phyloP scores from a whole-genome alignment of 1,140 invertebrate genomes.

The Melitaea cinxia region DNA sequence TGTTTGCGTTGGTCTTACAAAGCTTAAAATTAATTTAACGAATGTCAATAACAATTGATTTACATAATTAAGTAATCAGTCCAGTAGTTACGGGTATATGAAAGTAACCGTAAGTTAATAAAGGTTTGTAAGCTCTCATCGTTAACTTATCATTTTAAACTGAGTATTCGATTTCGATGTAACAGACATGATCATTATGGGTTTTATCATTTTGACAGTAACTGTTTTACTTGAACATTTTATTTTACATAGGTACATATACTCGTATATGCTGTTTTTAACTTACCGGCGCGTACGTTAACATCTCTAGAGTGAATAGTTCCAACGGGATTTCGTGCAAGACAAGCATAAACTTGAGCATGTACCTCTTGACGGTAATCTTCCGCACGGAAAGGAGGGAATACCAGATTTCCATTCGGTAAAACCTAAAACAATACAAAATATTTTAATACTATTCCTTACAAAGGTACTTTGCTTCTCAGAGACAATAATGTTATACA shows the following conservation, averaged over 20 bases:
- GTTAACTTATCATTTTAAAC: too few species aligned
- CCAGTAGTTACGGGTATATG: background rate
- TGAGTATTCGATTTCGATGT: background rate
- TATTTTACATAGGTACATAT: background rate
- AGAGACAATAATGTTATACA: too few species aligned
- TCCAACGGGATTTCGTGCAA: conserved; percentile 93
- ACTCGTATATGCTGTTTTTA: background rate
- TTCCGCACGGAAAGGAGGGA: conserved; percentile 95
- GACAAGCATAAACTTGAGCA: conserved; percentile 95
- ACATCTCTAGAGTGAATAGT: conserved; percentile 95
- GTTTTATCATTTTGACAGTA: background rate
- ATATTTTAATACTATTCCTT: background rate
- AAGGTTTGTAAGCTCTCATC: too few species aligned
- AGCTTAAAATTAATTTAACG: background rate
- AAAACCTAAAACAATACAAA: conserved; percentile 84
- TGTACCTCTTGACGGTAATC: conserved; percentile 97
- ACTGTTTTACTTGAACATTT: too few species aligned
- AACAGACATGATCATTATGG: background rate
- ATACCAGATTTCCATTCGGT: conserved; percentile 95
- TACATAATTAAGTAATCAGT: too few species aligned
- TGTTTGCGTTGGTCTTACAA: background rate
- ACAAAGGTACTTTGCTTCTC: too few species aligned
- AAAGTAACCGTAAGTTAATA: too few species aligned
- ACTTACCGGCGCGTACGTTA: conserved; percentile 95
- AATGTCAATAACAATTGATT: too few species aligned